Conservation (phyloP, 2,888 invertebrate species). For the Meta bourneti region DNA sequence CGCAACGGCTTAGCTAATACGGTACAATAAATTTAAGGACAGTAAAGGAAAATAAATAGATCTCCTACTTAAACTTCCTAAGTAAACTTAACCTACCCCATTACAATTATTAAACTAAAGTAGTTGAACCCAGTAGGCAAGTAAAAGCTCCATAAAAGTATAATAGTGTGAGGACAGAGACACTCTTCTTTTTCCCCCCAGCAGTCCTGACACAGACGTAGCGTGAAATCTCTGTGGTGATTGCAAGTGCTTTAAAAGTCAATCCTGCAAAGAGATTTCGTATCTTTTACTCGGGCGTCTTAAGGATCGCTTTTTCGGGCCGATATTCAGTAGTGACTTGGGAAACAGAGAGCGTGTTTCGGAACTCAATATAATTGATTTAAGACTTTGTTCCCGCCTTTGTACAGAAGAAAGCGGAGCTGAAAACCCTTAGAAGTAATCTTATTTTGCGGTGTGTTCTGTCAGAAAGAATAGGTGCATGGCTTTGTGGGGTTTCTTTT, state of each 20-base stretch:
- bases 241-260: not conserved
- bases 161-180: not conserved
- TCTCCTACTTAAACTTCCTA: not conserved
- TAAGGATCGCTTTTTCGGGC: not conserved
- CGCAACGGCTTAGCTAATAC: too few relatives aligned
- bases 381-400: not conserved
- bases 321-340: not conserved
- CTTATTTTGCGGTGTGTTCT: slow-evolving; percentile 12
- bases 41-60: too few relatives aligned
- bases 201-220: not conserved
- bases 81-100: not conserved
- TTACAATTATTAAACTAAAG: slow-evolving; percentile 9
- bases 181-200: not conserved
- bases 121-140: not conserved
- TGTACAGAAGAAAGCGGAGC: not conserved
- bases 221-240: not conserved
- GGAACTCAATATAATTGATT: slow-evolving; percentile 16
- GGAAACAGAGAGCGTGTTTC: not conserved
- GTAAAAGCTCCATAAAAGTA: not conserved
- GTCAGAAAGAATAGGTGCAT: not conserved
- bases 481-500: not conserved
- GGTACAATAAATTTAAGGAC: too few relatives aligned
- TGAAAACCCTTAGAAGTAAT: slow-evolving; percentile 1
- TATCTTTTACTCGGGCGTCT: not conserved
- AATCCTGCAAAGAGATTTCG: not conserved